Evolutionary conservation across 2,888 invertebrate species (phyloP), one percentile per base, ranked within the genome.

Genomic region (Cetonia aurata): DNA sequence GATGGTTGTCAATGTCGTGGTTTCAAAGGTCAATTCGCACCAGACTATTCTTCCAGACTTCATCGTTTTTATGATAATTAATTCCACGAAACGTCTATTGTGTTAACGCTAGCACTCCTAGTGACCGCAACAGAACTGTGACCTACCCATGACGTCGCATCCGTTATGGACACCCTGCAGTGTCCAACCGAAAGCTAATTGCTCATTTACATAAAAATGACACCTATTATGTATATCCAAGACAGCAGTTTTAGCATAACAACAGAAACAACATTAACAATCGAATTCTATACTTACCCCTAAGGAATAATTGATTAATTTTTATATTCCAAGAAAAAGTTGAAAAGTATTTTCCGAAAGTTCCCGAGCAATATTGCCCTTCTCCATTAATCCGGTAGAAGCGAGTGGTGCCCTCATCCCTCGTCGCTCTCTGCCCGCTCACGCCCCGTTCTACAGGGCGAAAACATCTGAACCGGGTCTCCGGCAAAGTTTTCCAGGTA

Each of bases 171-270:
- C 60, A 60, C 31, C 60, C n/a, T 15, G 48, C 33, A 4, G 60
- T 46, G 60, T 60, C 48, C 46, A 60, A 60, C 60, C 60, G 31
- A 60, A 33, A 19, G 46, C 60, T 60, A 60, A 60, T 60, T 60
- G 60, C 31, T 46, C n/a, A 60, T 60, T 60, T 60, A 48, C 60
- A 60, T 60, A 13, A 60, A 60, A 60, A 60, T 60, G 46, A 8
- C 2, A 13, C 53, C 25, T 13, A 4, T 3, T n/a, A n/a, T n/a
- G 25, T 4, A 25, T 25, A n/a, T 25, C 25, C 25, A 4, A 25
- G 25, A 25, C 4, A 25, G 25, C 25, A 1, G 25, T 25, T 1
- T 25, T 25, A 25, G 4, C 25, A 25, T 25, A 25, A 25, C 4
- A 25, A 25, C 4, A 25, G 25, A 25, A 25, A 25, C 3, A 25